These are phyloP conservation scores for Leuctra nigra DNA, from an alignment of 2,888 invertebrate species.

Conservation along the genomic window DNA sequence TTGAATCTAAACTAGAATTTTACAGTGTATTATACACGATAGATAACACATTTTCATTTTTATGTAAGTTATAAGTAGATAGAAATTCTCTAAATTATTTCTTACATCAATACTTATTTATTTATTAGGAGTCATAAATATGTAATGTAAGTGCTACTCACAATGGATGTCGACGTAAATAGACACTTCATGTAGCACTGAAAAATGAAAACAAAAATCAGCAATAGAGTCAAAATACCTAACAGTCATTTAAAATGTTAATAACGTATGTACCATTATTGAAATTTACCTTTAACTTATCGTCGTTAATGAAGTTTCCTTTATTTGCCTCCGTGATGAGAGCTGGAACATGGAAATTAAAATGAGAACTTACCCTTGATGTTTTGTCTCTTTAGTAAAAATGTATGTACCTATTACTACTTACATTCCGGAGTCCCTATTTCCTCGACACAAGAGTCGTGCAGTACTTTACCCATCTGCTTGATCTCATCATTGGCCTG, in stretches of 20 bases:
- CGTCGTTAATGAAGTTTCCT: conserved; percentile 38
- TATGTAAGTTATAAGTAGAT: too few relatives aligned
- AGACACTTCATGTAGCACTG: conserved; percentile 39
- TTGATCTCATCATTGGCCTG: conserved; percentile 41
- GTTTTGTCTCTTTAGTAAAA: too few relatives aligned
- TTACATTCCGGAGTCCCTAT: conserved; percentile 39
- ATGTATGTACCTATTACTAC: background rate
- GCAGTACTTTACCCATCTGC: conserved; percentile 38
- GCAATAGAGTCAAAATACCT: too few relatives aligned
- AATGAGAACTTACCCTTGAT: conserved; percentile 5
- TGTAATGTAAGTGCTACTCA: too few relatives aligned
- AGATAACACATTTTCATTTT: too few relatives aligned
- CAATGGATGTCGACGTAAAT: conserved; percentile 35
- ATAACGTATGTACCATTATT: background rate
- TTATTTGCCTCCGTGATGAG: conserved; percentile 35
- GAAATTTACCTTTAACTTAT: conserved; percentile 36
- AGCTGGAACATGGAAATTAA: conserved; percentile 30
- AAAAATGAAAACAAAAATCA: conserved; percentile 20
- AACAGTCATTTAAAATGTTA: too few relatives aligned
- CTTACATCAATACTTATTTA: too few relatives aligned
- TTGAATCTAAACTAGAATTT: too few relatives aligned
- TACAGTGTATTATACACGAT: too few relatives aligned
- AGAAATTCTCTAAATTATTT: too few relatives aligned
- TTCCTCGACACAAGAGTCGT: conserved; percentile 39
- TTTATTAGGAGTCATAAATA: too few relatives aligned